Percentiles rank a stretch among this genome's conserved stretches.
Conservation (phyloP, 2,888 invertebrate species). For the Desoria tigrina region DNA sequence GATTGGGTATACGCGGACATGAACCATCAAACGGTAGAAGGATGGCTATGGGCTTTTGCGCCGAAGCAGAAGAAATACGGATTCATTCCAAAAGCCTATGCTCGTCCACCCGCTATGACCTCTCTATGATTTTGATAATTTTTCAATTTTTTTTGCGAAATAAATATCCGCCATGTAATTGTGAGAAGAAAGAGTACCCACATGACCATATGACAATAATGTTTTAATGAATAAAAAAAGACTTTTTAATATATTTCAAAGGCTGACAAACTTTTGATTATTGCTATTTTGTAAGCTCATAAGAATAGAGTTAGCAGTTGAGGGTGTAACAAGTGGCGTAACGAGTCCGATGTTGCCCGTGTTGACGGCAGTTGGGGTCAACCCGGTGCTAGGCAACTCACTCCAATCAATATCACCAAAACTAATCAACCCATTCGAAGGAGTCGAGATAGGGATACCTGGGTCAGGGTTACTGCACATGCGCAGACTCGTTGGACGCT, state of each 20-base stretch:
- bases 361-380: slow-evolving; percentile 31
- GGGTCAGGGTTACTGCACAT: too few relatives aligned
- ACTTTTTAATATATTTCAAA: not conserved
- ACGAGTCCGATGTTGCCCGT: not conserved
- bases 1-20: slow-evolving; percentile 96
- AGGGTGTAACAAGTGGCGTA: slow-evolving; percentile 1
- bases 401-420: slow-evolving; percentile 34
- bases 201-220: too few relatives aligned
- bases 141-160: too few relatives aligned
- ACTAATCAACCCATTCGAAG: slow-evolving; percentile 29
- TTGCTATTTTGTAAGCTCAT: too few relatives aligned
- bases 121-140: slow-evolving; percentile 66
- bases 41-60: slow-evolving; percentile 88
- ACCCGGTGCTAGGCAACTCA: slow-evolving; percentile 31
- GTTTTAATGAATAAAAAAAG: too few relatives aligned
- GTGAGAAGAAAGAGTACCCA: too few relatives aligned
- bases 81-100: slow-evolving; percentile 92
- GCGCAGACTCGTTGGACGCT: too few relatives aligned
- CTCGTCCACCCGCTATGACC: slow-evolving; percentile 88
- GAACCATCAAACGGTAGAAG: slow-evolving; percentile 89
- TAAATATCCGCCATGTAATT: too few relatives aligned
- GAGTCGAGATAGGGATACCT: too few relatives aligned
- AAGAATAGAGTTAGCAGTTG: slow-evolving; percentile 2
- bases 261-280: not conserved
- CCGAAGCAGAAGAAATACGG: slow-evolving; percentile 90